phyloP scores from a whole-genome alignment of 2,888 invertebrate genomes.

The Cheilosia urbana region DNA sequence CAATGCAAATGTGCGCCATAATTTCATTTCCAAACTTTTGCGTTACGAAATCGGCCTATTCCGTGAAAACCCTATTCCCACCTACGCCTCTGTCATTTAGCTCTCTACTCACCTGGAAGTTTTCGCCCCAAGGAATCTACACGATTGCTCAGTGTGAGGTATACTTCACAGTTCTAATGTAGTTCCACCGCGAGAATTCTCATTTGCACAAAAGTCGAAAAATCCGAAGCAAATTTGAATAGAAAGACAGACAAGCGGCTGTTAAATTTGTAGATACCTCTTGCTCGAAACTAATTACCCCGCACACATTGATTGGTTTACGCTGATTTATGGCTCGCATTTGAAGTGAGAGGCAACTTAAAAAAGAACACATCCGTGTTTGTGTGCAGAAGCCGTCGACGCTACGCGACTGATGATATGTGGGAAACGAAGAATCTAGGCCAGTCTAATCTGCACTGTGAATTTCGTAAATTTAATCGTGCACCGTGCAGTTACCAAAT shows the following conservation, averaged over 20 bases:
- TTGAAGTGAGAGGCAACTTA: conserved; percentile 29
- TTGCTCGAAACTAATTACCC: conserved; percentile 40
- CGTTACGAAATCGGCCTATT: conserved; percentile 3
- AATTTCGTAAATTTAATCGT: conserved; percentile 47
- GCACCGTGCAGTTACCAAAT: not conserved
- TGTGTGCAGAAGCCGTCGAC: conserved; percentile 24
- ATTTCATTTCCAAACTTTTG: too few relatives aligned
- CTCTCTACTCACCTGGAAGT: conserved; percentile 14
- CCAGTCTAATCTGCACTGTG: conserved; percentile 53
- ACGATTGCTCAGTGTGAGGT: conserved; percentile 28
- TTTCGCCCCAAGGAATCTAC: conserved; percentile 4
- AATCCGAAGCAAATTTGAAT: not conserved
- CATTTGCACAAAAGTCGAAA: not conserved
- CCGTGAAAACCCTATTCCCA: not conserved
- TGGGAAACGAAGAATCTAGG: conserved; percentile 47
- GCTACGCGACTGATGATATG: not conserved
- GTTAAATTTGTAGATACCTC: conserved; percentile 33
- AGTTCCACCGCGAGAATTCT: conserved; percentile 2
- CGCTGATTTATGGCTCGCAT: conserved; percentile 49
- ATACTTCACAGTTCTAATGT: conserved; percentile 19
- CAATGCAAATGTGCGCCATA: conserved; percentile 30
- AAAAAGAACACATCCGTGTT: conserved; percentile 28
- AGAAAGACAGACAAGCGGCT: not conserved
- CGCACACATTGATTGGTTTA: conserved; percentile 41
- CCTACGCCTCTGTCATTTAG: conserved; percentile 21